Conservation (phyloP, 2,113 vertebrate genomes). For the Elgaria multicarinata region DNA sequence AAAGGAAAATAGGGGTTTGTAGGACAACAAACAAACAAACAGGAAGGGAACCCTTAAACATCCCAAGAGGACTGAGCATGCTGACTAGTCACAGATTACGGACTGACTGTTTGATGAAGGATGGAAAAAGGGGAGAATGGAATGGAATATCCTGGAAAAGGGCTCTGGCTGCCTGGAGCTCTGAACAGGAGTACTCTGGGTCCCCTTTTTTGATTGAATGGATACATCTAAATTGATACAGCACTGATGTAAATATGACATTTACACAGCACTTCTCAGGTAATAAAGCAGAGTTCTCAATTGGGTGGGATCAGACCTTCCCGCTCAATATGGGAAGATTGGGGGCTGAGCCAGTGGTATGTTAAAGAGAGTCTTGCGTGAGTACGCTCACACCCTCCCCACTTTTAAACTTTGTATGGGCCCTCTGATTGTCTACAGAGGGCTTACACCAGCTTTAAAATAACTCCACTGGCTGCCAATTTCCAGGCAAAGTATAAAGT, state of each 20-base stretch:
- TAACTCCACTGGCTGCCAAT: too few species aligned
- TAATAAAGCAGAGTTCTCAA: background rate
- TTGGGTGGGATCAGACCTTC: background rate
- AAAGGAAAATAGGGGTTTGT: too few species aligned
- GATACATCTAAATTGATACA: background rate
- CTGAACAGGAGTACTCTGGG: too few species aligned
- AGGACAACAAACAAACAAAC: too few species aligned
- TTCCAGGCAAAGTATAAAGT: too few species aligned
- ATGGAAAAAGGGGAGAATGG: background rate
- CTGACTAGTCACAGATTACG: background rate
- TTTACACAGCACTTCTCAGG: background rate
- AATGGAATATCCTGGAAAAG: too few species aligned
- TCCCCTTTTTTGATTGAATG: background rate
- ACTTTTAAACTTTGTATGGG: background rate
- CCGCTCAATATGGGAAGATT: background rate
- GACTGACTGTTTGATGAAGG: background rate
- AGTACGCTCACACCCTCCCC: background rate
- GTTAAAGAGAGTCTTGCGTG: background rate
- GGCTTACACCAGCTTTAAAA: too few species aligned
- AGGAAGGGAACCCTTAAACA: background rate
- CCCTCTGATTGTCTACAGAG: too few species aligned
- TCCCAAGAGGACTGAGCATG: background rate
- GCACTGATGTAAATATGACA: too few species aligned
- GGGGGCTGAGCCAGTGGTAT: background rate
- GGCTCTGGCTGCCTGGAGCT: too few species aligned